Evolutionary conservation across 2,113 vertebrate species (phyloP).

Genomic region (Mus musculus): GRCm39 chr2:81880001-81880500

Average conservation of each 20-base stretch:
- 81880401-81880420: background rate
- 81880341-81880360: background rate
- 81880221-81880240: background rate
- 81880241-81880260: background rate
- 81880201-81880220: background rate
- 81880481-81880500: background rate
- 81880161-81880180: background rate
- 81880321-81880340: background rate
- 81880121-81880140: background rate
- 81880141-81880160: background rate
- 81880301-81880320: background rate
- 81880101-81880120: background rate
- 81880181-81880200: background rate
- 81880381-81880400: background rate
- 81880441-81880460: slow-evolving; percentile 35
- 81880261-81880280: background rate
- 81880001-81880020: too few species aligned
- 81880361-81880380: background rate
- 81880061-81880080: background rate
- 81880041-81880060: background rate
- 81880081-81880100: background rate
- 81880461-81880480: background rate
- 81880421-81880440: background rate
- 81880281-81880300: background rate
- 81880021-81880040: background rate